phyloP scores from a whole-genome alignment of 1,140 invertebrate genomes.

The Temnothorax nylanderi region DNA sequence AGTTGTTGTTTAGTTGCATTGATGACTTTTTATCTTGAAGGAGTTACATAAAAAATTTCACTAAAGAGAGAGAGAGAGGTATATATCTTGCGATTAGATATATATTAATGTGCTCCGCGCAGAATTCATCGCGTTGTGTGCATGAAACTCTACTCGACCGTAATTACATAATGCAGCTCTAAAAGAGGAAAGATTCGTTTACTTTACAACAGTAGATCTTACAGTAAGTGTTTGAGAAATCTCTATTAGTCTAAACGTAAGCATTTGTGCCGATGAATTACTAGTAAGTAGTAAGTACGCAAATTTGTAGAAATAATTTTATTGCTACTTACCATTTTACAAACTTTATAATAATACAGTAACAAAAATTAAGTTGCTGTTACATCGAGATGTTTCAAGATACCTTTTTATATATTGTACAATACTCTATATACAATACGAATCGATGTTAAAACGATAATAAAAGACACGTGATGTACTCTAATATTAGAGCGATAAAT shows the following conservation, averaged over 20 bases:
- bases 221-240: background rate
- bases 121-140: background rate
- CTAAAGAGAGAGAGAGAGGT: background rate
- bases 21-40: background rate
- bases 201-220: constrained; percentile 31
- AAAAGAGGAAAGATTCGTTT: constrained; percentile 50
- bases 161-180: constrained; percentile 57
- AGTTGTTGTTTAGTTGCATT: background rate
- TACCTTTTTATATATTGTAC: background rate
- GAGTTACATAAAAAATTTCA: constrained; percentile 10
- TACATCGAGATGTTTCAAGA: background rate
- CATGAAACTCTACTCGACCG: background rate
- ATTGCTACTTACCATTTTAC: background rate
- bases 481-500: background rate
- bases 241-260: background rate
- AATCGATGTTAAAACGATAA: background rate
- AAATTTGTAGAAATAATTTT: background rate
- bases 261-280: background rate
- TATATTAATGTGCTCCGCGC: background rate
- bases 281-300: constrained; percentile 12
- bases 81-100: constrained; percentile 13
- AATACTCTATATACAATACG: background rate
- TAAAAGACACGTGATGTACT: background rate
- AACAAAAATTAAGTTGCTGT: background rate
- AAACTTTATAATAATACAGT: background rate